Evolutionary conservation across 1,140 invertebrate genomes (phyloP), one percentile per base, ranked within the genome.

Genomic region (Stegodyphus mimosarum): DNA sequence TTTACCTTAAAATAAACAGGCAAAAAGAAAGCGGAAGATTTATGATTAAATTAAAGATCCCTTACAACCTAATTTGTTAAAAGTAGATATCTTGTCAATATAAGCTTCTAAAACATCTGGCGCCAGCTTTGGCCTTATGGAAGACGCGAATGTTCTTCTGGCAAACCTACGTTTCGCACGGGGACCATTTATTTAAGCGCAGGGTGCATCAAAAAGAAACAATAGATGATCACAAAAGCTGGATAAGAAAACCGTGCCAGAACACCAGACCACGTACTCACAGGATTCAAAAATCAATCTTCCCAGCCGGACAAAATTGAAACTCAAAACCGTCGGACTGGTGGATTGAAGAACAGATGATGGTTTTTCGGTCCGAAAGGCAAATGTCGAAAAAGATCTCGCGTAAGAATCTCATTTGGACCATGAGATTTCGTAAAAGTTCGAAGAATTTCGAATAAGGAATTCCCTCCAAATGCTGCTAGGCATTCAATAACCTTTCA

Each of bases 211-310:
- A 53, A 52, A 18, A 74, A 48, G 51, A 74, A 74, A 74, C 72
- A 74, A 74, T 74, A 18, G 72, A 55, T 74, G 72, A 33, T 60
- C 5, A 52, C 53, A 55, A 74, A 55, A 55, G 17, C 51, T 33
- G 53, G 51, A 17, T 17, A 74, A 74, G 52, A 74, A 74, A 55
- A 55, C 9, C 72, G 72, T 74, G 72, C 52, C 7, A 18, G 51
- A 55, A 48, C 51, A 48, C 49, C 13, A 6, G 52, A 74, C 72
- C 72, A 74, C 72, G 72, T 74, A 74, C 53, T 18, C 33, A 52
- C 72, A 55, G 72, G 15, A 74, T 74, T 74, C 52, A 74, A 74
- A 74, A 74, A 74, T 74, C 72, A 74, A 74, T 74, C 72, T 74
- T 74, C 70, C 33, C 18, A 15, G 72, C 53, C 13, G 72, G 72